These are phyloP conservation scores for Drosophila pseudoananassae DNA, from an alignment of 1,140 invertebrate species.

Conservation along the genomic window DNA sequence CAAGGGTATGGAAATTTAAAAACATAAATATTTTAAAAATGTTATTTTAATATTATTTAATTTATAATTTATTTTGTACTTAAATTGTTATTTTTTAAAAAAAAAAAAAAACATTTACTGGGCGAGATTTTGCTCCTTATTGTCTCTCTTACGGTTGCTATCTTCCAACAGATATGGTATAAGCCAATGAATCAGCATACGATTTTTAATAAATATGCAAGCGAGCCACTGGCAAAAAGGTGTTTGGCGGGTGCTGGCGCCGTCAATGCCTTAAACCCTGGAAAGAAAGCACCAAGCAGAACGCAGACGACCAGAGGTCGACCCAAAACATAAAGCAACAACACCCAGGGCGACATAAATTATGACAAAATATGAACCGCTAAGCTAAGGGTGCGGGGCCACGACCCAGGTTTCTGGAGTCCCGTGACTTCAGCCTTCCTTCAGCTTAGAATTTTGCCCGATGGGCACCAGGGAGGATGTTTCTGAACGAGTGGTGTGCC, in stretches of 20 bases:
- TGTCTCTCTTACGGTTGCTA: background rate
- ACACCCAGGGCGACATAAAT: constrained; percentile 81
- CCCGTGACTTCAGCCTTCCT: constrained; percentile 26
- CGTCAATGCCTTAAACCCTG: background rate
- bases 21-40: no score
- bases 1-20: no score
- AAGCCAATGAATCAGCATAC: constrained; percentile 76
- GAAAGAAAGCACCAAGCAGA: background rate
- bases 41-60: no score
- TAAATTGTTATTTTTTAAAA: no score
- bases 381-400: constrained; percentile 13
- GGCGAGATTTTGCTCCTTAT: background rate
- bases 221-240: constrained; percentile 70
- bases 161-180: constrained; percentile 66
- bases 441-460: background rate
- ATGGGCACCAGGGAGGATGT: constrained; percentile 11
- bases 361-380: constrained; percentile 78
- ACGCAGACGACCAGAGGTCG: constrained; percentile 3
- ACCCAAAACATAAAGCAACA: constrained; percentile 61
- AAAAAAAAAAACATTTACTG: background rate
- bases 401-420: constrained; percentile 49
- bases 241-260: constrained; percentile 43
- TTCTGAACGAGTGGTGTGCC: background rate
- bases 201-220: constrained; percentile 82
- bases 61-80: no score